Percentiles rank a stretch among this genome's conserved stretches.
These are phyloP conservation scores for Ectemnius continuus DNA, from an alignment of 2,888 invertebrate genomes.

Conservation along the genomic window DNA sequence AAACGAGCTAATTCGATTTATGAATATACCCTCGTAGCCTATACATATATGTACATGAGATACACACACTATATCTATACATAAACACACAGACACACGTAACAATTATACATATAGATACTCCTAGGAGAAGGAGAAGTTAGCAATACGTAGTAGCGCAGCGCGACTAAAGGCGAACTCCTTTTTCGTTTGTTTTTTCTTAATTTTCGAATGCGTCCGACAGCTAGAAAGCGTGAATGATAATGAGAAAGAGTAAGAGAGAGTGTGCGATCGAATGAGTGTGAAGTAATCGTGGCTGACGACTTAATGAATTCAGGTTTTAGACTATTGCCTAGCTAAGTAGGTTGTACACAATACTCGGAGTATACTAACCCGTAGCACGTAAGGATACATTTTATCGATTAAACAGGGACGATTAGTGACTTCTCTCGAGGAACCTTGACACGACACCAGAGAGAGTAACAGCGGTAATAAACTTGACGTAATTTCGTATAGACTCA, in stretches of 20 bases:
- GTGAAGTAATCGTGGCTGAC: conserved; percentile 26
- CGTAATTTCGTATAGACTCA: conserved; percentile 1
- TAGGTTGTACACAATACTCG: conserved; percentile 74
- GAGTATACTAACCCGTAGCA: conserved; percentile 73
- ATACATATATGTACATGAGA: conserved; percentile 27
- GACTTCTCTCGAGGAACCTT: conserved; percentile 22
- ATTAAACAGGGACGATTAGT: conserved; percentile 37
- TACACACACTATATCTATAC: conserved; percentile 38
- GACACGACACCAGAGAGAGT: background rate
- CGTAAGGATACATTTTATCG: conserved; percentile 59
- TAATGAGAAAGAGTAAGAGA: conserved; percentile 17
- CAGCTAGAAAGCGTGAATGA: background rate
- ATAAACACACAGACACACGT: conserved; percentile 30
- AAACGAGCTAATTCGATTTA: conserved; percentile 64
- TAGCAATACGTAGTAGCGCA: conserved; percentile 61
- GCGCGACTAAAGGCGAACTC: conserved; percentile 30
- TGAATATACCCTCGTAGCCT: conserved; percentile 58
- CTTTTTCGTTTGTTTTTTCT: conserved; percentile 7
- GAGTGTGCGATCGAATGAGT: background rate
- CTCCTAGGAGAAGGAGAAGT: conserved; percentile 48
- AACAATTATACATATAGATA: conserved; percentile 46
- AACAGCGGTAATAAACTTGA: background rate
- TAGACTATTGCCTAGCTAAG: conserved; percentile 44
- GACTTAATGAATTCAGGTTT: conserved; percentile 26
- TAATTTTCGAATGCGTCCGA: conserved; percentile 23